These are phyloP conservation scores for Phaenicophaeus curvirostris DNA, from an alignment of 2,797 vertebrate genomes.

Conservation along the genomic window DNA sequence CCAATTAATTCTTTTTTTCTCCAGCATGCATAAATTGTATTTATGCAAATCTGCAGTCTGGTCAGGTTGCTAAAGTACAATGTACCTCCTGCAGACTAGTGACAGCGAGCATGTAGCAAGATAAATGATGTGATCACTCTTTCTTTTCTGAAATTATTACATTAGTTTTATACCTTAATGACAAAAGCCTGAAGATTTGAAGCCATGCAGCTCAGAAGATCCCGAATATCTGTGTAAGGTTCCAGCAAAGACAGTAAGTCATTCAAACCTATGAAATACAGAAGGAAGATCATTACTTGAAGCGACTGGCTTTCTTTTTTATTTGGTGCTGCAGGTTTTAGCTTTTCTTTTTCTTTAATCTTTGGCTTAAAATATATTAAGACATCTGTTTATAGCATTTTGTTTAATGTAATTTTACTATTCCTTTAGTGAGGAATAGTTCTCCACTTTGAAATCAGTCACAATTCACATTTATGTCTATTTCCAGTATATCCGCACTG, in stretches of 20 bases:
- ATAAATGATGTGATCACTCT: background rate
- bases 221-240: slow-evolving; percentile 57
- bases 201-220: slow-evolving; percentile 71
- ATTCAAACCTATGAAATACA: slow-evolving; percentile 61
- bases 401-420: background rate
- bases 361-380: background rate
- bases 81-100: background rate
- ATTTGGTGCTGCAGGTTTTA: background rate
- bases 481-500: background rate
- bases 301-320: background rate
- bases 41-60: slow-evolving; percentile 52
- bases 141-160: background rate
- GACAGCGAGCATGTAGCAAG: background rate
- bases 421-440: background rate
- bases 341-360: background rate
- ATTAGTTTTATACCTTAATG: slow-evolving; percentile 70
- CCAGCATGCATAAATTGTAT: slow-evolving; percentile 2
- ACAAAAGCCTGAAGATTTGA: slow-evolving; percentile 71
- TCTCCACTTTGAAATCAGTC: background rate
- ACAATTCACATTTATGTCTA: background rate
- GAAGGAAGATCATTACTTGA: background rate
- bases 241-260: slow-evolving; percentile 68
- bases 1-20: slow-evolving; percentile 32
- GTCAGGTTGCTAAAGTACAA: background rate
- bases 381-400: background rate